Conservation (phyloP, 2,113 vertebrate genomes). For the Mixornis gularis region DNA sequence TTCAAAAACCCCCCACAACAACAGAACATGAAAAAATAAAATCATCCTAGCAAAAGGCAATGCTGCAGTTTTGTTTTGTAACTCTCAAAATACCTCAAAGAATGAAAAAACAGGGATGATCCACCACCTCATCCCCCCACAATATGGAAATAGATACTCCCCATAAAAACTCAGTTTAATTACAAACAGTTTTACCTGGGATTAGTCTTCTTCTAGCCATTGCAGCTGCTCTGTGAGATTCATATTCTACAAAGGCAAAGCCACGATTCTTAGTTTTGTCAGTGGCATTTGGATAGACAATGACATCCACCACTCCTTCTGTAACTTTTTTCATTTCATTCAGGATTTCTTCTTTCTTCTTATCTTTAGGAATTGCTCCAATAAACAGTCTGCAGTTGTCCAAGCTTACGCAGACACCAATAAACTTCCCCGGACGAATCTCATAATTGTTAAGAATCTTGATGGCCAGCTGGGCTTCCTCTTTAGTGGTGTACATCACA, state of each 20-base stretch:
- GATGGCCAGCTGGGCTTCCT: slow-evolving; percentile 87
- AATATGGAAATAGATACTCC: not conserved
- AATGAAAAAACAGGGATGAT: not conserved
- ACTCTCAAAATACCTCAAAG: not conserved
- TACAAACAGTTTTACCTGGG: slow-evolving; percentile 73
- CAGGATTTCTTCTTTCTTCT: slow-evolving; percentile 90
- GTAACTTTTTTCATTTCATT: slow-evolving; percentile 93
- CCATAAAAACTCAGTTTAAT: not conserved
- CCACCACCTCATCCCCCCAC: accelerated
- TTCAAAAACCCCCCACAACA: not conserved
- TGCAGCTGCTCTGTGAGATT: slow-evolving; percentile 93
- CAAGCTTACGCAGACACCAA: slow-evolving; percentile 92
- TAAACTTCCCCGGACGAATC: slow-evolving; percentile 88
- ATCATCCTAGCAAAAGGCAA: not conserved
- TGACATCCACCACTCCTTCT: slow-evolving; percentile 91
- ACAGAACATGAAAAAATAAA: not conserved
- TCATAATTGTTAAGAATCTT: slow-evolving; percentile 88
- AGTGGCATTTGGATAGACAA: slow-evolving; percentile 85
- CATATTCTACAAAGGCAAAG: slow-evolving; percentile 93
- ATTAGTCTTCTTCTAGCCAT: slow-evolving; percentile 90
- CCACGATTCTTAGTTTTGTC: slow-evolving; percentile 91
- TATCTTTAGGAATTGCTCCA: slow-evolving; percentile 92
- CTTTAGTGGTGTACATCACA: slow-evolving; percentile 91
- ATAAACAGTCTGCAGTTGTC: slow-evolving; percentile 96
- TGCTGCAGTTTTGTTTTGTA: not conserved